Conservation (phyloP, 2,113 vertebrate species). For the Lycaon pictus region DNA sequence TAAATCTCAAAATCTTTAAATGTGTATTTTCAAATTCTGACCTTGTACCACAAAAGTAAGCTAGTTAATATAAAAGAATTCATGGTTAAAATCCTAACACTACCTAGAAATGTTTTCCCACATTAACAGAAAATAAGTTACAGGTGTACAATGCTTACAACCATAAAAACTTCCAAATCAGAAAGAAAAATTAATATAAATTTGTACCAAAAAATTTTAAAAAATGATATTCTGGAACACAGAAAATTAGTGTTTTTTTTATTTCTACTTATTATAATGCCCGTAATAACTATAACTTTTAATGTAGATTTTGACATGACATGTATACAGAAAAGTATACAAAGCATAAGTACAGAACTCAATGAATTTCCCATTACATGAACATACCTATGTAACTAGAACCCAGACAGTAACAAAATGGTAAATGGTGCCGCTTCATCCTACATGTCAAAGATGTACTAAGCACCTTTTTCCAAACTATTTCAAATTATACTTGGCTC, state of each 20-base stretch:
- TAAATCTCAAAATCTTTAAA: slow-evolving; percentile 24
- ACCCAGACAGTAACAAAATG: neutral
- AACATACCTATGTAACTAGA: neutral
- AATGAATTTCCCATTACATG: neutral
- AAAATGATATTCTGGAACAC: slow-evolving; percentile 16
- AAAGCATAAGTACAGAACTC: neutral
- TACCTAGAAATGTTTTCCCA: slow-evolving; percentile 13
- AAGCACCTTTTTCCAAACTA: neutral
- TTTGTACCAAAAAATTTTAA: neutral
- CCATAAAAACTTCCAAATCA: slow-evolving; percentile 30
- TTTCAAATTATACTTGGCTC: neutral
- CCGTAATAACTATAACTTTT: neutral
- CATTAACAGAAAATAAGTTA: slow-evolving; percentile 35
- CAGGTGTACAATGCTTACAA: neutral
- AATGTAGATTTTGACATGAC: neutral
- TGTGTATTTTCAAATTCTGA: slow-evolving; percentile 29
- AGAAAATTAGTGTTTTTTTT: slow-evolving; percentile 28
- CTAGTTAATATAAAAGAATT: slow-evolving; percentile 10
- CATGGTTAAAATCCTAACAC: slow-evolving; percentile 45
- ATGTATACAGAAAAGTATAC: neutral
- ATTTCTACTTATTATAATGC: slow-evolving; percentile 18
- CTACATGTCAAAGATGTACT: neutral
- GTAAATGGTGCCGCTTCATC: neutral
- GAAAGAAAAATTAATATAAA: slow-evolving; percentile 1
- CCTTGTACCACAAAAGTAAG: slow-evolving; percentile 39